A percentile compares a stretch with the other conserved stretches of the same genome.
Conservation (phyloP, 2,888 invertebrate genomes). For the Monopis laevigella region DNA sequence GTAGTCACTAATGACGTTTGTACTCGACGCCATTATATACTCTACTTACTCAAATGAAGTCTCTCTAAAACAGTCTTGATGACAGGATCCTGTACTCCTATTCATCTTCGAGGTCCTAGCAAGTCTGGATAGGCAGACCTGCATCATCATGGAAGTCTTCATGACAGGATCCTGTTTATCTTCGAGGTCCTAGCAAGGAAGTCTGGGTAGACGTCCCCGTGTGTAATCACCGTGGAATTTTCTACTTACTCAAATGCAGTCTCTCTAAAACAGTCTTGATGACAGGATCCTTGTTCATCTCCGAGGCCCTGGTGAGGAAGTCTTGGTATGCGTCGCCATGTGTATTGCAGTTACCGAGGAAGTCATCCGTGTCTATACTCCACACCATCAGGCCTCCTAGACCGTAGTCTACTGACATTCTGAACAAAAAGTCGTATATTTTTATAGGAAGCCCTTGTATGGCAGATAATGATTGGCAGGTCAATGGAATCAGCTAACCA, state of each 20-base stretch:
- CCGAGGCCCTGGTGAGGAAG: constrained; percentile 38
- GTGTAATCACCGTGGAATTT: too few species aligned
- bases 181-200: constrained; percentile 42
- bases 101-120: constrained; percentile 34
- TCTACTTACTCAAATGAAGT: constrained; percentile 37
- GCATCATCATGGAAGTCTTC: too few species aligned
- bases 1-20: too few species aligned
- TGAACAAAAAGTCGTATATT: too few species aligned
- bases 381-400: constrained; percentile 88
- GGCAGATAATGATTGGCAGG: too few species aligned
- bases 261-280: constrained; percentile 36
- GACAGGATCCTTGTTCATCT: constrained; percentile 37
- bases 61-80: constrained; percentile 36
- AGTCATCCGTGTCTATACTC: constrained; percentile 91
- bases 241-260: constrained; percentile 37
- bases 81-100: constrained; percentile 38
- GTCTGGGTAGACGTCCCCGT: too few species aligned
- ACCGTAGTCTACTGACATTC: constrained; percentile 70
- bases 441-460: neutral
- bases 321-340: constrained; percentile 59
- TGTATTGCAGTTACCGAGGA: constrained; percentile 72
- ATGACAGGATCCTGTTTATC: too few species aligned
- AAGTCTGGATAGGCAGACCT: too few species aligned
- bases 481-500: too few species aligned
- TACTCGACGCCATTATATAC: too few species aligned